phyloP scores from a whole-genome alignment of 1,140 invertebrate species.

The Atta texana region DNA sequence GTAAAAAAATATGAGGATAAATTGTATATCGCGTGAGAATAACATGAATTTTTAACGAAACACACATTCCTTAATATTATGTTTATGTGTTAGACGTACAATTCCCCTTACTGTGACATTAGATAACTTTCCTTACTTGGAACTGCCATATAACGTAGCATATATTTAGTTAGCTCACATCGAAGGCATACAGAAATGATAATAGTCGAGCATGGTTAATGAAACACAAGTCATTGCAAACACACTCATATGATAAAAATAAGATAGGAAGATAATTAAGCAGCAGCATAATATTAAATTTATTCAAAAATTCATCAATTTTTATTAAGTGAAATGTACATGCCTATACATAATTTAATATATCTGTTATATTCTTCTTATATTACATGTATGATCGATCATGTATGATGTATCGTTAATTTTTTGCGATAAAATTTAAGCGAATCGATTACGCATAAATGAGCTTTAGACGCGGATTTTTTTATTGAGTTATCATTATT shows the following conservation, averaged over 20 bases:
- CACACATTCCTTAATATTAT: not conserved
- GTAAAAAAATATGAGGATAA: not conserved
- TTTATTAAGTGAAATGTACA: slow-evolving; percentile 2
- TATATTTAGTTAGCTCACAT: slow-evolving; percentile 47
- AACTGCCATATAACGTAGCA: slow-evolving; percentile 2
- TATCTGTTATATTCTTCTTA: not conserved
- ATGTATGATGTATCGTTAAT: slow-evolving; percentile 7
- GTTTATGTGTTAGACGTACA: not conserved
- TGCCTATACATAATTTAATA: not conserved
- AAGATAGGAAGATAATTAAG: slow-evolving; percentile 21
- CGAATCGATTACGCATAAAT: slow-evolving; percentile 17
- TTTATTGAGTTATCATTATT: slow-evolving; percentile 7
- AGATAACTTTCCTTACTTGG: not conserved
- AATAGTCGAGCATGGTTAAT: slow-evolving; percentile 38
- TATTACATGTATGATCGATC: not conserved
- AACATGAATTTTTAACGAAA: not conserved
- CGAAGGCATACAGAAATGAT: slow-evolving; percentile 37
- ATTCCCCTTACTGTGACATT: not conserved
- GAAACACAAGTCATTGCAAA: slow-evolving; percentile 31
- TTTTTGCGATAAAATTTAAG: slow-evolving; percentile 17
- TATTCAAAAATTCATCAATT: not conserved
- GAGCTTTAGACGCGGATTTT: not conserved
- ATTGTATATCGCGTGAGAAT: not conserved
- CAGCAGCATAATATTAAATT: slow-evolving; percentile 7
- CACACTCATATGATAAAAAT: slow-evolving; percentile 25